A percentile compares a stretch with the other conserved stretches of the same genome.
Evolutionary conservation across 2,797 vertebrate species (phyloP).

Genomic region (Prunella strophiata): DNA sequence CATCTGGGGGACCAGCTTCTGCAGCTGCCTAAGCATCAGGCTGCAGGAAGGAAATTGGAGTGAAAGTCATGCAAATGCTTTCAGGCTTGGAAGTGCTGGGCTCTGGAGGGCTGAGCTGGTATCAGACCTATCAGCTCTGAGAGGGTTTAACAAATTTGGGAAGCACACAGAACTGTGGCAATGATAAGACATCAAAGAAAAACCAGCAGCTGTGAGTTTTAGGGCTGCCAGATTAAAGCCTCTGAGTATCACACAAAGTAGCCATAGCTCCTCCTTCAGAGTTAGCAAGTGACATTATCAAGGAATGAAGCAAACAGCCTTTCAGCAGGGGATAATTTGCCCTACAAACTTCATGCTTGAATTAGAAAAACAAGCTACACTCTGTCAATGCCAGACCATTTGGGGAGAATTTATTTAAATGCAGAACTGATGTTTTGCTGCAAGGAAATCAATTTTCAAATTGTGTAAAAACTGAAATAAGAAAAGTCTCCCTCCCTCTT

Average conservation of each 20-base stretch:
- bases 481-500: background rate
- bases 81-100: background rate
- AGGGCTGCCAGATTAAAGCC: constrained; percentile 43
- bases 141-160: constrained; percentile 3
- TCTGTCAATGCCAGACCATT: background rate
- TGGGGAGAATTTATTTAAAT: background rate
- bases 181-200: constrained; percentile 50
- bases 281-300: constrained; percentile 16
- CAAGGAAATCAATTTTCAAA: background rate
- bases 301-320: constrained; percentile 9
- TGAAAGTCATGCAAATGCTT: background rate
- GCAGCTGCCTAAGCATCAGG: background rate
- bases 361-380: constrained; percentile 4
- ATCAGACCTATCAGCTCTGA: background rate
- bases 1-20: fast-evolving
- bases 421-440: constrained; percentile 1
- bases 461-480: background rate
- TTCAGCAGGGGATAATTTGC: constrained; percentile 48
- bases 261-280: constrained; percentile 14
- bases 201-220: background rate
- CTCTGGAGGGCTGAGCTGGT: background rate
- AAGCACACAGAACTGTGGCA: background rate
- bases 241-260: background rate
- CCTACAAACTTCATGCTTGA: constrained; percentile 21
- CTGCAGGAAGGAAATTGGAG: background rate